Conservation (phyloP, 2,113 vertebrate genomes). For the Zosterops lateralis region DNA sequence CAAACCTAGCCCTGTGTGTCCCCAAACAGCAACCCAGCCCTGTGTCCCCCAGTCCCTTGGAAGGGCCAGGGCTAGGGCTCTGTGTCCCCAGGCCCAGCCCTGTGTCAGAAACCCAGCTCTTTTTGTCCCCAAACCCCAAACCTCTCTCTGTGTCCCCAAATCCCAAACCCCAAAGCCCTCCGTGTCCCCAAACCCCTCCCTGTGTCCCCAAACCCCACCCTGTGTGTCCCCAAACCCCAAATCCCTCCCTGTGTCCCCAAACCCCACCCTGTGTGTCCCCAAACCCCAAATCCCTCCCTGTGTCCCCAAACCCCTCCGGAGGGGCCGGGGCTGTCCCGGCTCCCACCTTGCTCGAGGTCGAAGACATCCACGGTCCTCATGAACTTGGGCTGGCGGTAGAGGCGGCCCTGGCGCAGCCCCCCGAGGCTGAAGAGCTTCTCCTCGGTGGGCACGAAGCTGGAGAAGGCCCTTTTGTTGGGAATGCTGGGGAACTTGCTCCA, state of each 20-base stretch:
- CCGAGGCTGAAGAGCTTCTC: constrained; percentile 88
- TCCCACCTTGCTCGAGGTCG: constrained; percentile 88
- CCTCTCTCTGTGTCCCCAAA: not conserved
- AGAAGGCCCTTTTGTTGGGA: constrained; percentile 92
- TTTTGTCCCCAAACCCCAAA: not conserved
- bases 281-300: not conserved
- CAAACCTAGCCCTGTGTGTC: not conserved
- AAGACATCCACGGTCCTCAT: constrained; percentile 93
- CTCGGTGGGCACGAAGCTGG: constrained; percentile 84
- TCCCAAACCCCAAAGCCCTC: too few relatives aligned
- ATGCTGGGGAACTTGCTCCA: constrained; percentile 89
- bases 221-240: too few relatives aligned
- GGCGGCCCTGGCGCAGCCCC: constrained; percentile 88
- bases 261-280: too few relatives aligned
- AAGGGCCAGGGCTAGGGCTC: too few relatives aligned
- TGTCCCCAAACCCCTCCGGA: not conserved
- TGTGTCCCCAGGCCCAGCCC: not conserved
- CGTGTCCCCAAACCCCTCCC: not conserved
- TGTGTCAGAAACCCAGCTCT: not conserved
- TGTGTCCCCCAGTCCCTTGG: not conserved
- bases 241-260: too few relatives aligned
- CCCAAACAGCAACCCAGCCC: not conserved
- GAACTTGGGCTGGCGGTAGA: constrained; percentile 94
- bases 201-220: too few relatives aligned
- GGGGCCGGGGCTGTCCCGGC: not conserved